Percentiles rank a stretch among this genome's conserved stretches.
phyloP scores from a whole-genome alignment of 2,888 invertebrate genomes.

The Polymixis lichenea region DNA sequence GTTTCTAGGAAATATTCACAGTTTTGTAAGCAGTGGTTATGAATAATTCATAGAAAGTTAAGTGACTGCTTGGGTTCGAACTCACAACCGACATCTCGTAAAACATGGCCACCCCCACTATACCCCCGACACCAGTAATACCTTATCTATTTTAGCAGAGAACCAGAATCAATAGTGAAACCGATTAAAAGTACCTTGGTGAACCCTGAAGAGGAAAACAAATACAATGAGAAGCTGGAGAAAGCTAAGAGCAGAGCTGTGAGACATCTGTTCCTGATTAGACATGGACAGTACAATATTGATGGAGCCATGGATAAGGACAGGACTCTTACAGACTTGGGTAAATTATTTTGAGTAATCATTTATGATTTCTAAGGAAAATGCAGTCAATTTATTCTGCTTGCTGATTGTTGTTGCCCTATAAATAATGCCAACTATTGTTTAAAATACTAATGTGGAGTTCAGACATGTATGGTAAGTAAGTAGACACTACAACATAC shows the following conservation, averaged over 20 bases:
- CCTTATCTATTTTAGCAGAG: slow-evolving; percentile 89
- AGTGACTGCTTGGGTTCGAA: too few relatives aligned
- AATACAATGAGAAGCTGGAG: slow-evolving; percentile 92
- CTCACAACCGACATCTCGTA: too few relatives aligned
- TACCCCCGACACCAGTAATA: background rate
- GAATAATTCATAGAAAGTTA: too few relatives aligned
- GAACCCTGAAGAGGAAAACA: slow-evolving; percentile 91
- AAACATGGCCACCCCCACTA: too few relatives aligned
- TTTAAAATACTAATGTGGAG: too few relatives aligned
- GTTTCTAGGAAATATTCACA: too few relatives aligned
- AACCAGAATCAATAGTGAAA: slow-evolving; percentile 93
- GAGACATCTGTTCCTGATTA: slow-evolving; percentile 96
- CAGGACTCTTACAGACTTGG: slow-evolving; percentile 94
- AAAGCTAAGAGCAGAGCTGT: slow-evolving; percentile 91
- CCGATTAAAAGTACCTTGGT: slow-evolving; percentile 81
- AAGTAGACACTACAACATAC: too few relatives aligned
- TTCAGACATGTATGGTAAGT: too few relatives aligned
- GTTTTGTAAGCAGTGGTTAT: too few relatives aligned
- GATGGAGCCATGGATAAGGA: slow-evolving; percentile 93
- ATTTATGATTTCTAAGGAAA: background rate
- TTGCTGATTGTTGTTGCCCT: too few relatives aligned
- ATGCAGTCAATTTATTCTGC: background rate
- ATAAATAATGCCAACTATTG: too few relatives aligned
- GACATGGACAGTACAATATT: slow-evolving; percentile 98
- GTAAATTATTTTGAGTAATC: slow-evolving; percentile 80